phyloP scores from a whole-genome alignment of 2,113 vertebrate species.

The Scortum barcoo region DNA sequence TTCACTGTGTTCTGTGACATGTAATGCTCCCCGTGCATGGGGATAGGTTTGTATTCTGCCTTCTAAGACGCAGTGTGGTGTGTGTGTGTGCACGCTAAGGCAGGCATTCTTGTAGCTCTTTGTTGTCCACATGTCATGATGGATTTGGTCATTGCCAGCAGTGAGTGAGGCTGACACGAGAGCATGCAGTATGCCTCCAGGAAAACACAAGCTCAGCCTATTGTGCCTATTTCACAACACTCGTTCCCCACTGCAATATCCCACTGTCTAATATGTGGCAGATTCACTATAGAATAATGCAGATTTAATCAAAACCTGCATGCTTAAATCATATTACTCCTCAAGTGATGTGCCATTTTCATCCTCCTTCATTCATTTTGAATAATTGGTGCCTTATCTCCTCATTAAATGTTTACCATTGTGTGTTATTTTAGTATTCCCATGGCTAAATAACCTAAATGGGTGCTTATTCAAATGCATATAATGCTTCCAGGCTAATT shows the following conservation, averaged over 20 bases:
- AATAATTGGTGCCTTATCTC: slow-evolving; percentile 61
- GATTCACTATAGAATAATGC: slow-evolving; percentile 53
- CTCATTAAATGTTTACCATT: slow-evolving; percentile 64
- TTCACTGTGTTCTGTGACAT: slow-evolving; percentile 78
- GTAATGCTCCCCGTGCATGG: slow-evolving; percentile 72
- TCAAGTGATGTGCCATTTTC: slow-evolving; percentile 48
- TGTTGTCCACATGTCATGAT: slow-evolving; percentile 83
- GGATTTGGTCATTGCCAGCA: slow-evolving; percentile 79
- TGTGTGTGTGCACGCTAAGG: slow-evolving; percentile 40
- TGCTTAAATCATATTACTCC: slow-evolving; percentile 55
- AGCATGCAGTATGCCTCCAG: slow-evolving; percentile 76
- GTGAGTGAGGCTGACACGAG: slow-evolving; percentile 77
- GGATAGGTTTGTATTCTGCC: slow-evolving; percentile 75
- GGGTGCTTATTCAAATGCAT: slow-evolving; percentile 70
- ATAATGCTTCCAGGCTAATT: slow-evolving; percentile 65
- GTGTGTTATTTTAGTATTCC: slow-evolving; percentile 71
- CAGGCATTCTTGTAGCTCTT: slow-evolving; percentile 77
- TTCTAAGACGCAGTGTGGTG: slow-evolving; percentile 53
- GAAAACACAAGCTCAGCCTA: slow-evolving; percentile 78
- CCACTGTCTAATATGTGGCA: slow-evolving; percentile 48
- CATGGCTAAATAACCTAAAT: slow-evolving; percentile 66
- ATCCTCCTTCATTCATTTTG: slow-evolving; percentile 54
- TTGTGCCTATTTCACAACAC: slow-evolving; percentile 71
- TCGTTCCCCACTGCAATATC: slow-evolving; percentile 45
- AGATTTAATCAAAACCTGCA: slow-evolving; percentile 70